phyloP scores from a whole-genome alignment of 1,140 invertebrate genomes.

The Tachypleus tridentatus region DNA sequence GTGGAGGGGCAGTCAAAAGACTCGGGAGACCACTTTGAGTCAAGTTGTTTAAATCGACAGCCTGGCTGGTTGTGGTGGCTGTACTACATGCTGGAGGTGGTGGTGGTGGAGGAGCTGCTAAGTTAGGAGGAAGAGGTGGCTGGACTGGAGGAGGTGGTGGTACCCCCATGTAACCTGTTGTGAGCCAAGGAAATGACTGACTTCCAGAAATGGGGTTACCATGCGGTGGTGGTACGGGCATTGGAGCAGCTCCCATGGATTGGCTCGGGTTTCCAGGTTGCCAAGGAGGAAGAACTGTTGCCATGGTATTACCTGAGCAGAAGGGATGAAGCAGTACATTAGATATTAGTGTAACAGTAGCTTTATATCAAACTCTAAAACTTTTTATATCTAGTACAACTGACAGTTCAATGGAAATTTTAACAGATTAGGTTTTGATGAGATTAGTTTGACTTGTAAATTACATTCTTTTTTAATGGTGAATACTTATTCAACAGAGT shows the following conservation, averaged over 20 bases:
- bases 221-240: constrained; percentile 14
- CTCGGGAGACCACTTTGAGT: constrained; percentile 3
- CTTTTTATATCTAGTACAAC: background rate
- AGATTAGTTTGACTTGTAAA: constrained; percentile 8
- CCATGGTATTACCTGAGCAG: background rate
- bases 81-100: constrained; percentile 10
- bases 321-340: background rate
- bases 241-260: constrained; percentile 7
- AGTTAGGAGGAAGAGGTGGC: constrained; percentile 8
- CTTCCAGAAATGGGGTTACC: constrained; percentile 12
- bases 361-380: constrained; percentile 12
- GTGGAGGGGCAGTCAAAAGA: constrained; percentile 10
- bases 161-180: constrained; percentile 14
- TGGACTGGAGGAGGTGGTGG: constrained; percentile 9
- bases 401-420: constrained; percentile 1
- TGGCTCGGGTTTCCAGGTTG: constrained; percentile 4
- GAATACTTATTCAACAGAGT: too few species aligned
- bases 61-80: background rate
- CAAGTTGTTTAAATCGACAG: constrained; percentile 1
- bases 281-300: constrained; percentile 3
- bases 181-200: constrained; percentile 8
- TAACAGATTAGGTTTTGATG: constrained; percentile 9
- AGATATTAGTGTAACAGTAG: background rate
- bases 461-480: too few species aligned
- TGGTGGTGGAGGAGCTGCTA: constrained; percentile 16